Evolutionary conservation across 1,140 invertebrate genomes (phyloP).

Genomic region (Rhagoletis pomonella): DNA sequence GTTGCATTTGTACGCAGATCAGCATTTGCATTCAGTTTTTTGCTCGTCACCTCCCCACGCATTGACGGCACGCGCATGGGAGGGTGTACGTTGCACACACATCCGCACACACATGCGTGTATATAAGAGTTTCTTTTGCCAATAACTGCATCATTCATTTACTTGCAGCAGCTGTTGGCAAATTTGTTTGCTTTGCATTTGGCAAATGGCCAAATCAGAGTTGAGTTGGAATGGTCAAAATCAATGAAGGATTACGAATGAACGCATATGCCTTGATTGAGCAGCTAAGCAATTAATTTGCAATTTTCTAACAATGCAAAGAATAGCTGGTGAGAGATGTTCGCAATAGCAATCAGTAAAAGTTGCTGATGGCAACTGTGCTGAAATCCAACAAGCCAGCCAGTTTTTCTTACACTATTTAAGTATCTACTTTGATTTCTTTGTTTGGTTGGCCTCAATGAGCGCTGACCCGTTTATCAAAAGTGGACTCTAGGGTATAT

Average conservation of each 20-base stretch:
- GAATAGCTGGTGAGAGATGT: no score
- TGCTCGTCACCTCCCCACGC: no score
- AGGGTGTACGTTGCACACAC: neutral
- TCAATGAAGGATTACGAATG: conserved; percentile 10
- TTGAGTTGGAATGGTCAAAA: neutral
- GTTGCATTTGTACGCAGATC: neutral
- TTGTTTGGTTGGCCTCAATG: conserved; percentile 4
- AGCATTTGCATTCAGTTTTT: no score
- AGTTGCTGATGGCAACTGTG: conserved; percentile 23
- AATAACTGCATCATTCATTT: neutral
- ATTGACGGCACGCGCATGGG: no score
- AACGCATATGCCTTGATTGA: neutral
- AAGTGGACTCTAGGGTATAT: neutral
- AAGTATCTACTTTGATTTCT: no score
- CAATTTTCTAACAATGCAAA: conserved; percentile 40
- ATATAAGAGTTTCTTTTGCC: neutral
- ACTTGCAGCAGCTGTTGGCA: conserved; percentile 2
- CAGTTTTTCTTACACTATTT: neutral
- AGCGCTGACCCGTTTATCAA: neutral
- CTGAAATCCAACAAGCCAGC: neutral
- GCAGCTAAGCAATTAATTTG: conserved; percentile 51
- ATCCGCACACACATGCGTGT: neutral
- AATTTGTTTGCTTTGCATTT: neutral
- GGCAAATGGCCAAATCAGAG: conserved; percentile 17
- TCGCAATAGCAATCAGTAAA: conserved; percentile 23